These are phyloP conservation scores for Acanthurus lineatus DNA, from an alignment of 2,797 vertebrate genomes.

Conservation along the genomic window DNA sequence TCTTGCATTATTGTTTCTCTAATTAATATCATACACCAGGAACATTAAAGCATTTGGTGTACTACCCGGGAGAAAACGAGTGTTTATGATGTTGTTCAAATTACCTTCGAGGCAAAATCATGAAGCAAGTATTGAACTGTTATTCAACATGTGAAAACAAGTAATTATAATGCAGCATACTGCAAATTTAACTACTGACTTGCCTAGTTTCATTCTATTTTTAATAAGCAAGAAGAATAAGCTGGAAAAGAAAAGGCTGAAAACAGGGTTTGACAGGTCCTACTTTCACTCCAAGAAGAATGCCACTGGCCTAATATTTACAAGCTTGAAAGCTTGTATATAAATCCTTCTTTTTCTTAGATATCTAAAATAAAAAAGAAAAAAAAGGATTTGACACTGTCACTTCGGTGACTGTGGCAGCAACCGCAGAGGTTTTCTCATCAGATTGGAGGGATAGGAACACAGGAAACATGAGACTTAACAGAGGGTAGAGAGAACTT, in stretches of 20 bases:
- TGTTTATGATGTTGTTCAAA: conserved; percentile 27
- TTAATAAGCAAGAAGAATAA: neutral
- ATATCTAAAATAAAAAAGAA: neutral
- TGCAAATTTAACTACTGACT: conserved; percentile 3
- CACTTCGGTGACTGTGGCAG: neutral
- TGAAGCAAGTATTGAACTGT: conserved; percentile 34
- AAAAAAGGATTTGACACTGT: neutral
- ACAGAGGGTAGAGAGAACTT: conserved; percentile 17
- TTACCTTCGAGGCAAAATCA: conserved; percentile 46
- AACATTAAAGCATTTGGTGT: conserved; percentile 55
- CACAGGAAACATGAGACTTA: conserved; percentile 19
- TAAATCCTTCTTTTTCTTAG: neutral
- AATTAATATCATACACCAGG: conserved; percentile 55
- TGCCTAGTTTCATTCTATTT: neutral
- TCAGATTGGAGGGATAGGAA: neutral
- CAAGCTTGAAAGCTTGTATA: neutral
- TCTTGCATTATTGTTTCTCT: conserved; percentile 54
- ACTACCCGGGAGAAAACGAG: conserved; percentile 29
- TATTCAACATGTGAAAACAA: conserved; percentile 45
- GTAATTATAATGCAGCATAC: conserved; percentile 16
- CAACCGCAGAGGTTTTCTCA: neutral
- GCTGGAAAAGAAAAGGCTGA: neutral
- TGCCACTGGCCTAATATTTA: neutral
- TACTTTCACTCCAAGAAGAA: neutral
- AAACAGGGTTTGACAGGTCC: conserved; percentile 4